Percentiles rank a stretch among this genome's conserved stretches.
Conservation (phyloP, 2,797 vertebrate genomes). For the Phataginus tetradactyla region DNA sequence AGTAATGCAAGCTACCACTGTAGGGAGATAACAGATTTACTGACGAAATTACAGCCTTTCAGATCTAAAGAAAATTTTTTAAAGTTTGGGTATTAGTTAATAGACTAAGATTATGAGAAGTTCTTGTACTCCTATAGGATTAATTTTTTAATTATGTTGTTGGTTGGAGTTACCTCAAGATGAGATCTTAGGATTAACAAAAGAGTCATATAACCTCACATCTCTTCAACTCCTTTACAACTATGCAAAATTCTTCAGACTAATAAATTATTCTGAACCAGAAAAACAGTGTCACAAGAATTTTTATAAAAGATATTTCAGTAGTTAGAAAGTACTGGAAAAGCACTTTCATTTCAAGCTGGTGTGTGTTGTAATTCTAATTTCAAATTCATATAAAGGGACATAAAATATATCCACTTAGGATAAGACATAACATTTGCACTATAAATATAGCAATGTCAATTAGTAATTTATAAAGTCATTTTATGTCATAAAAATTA, state of each 20-base stretch:
- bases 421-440: neutral
- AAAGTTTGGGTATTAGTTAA: neutral
- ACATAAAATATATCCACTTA: neutral
- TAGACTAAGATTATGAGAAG: neutral
- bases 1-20: neutral
- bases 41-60: neutral
- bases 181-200: neutral
- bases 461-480: neutral
- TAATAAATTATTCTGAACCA: neutral
- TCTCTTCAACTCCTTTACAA: neutral
- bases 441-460: neutral
- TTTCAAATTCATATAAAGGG: neutral
- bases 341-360: neutral
- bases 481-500: slow-evolving; percentile 9
- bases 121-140: neutral
- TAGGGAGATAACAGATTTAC: neutral
- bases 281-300: neutral
- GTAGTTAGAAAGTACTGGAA: neutral
- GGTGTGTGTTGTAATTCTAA: neutral
- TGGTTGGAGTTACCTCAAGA: neutral
- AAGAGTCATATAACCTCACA: neutral
- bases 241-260: neutral
- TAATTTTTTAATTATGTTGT: neutral
- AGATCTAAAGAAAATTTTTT: neutral
- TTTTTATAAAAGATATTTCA: neutral